A percentile compares a stretch with the other conserved stretches of the same genome.
Conservation (phyloP, 2,888 invertebrate genomes). For the Seladonia tumulorum region DNA sequence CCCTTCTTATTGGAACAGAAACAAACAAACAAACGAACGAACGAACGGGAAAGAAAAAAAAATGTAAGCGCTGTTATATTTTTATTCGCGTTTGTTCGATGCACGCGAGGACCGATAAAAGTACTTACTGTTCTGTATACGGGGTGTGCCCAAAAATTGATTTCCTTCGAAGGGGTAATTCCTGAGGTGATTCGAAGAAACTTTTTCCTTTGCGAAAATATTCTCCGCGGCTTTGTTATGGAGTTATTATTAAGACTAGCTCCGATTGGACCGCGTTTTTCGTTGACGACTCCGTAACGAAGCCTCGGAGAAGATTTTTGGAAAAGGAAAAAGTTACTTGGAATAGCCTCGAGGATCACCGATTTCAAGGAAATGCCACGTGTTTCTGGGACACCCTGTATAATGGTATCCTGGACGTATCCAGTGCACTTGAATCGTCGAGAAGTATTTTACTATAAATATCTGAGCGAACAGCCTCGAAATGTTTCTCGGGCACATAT, state of each 20-base stretch:
- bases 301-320: no score
- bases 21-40: constrained; percentile 16
- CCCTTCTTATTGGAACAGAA: constrained; percentile 60
- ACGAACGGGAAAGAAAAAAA: constrained; percentile 24
- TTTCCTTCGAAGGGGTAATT: no score
- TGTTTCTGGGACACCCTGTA: neutral
- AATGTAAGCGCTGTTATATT: constrained; percentile 52
- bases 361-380: no score
- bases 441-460: constrained; percentile 56
- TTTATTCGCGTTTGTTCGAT: constrained; percentile 65
- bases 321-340: no score
- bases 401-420: constrained; percentile 17
- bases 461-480: constrained; percentile 9
- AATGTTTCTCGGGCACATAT: constrained; percentile 31
- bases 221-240: no score
- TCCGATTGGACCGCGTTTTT: no score
- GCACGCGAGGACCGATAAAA: neutral
- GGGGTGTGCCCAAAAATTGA: neutral
- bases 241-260: no score
- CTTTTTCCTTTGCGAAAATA: no score
- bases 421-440: constrained; percentile 29
- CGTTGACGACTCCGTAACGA: no score
- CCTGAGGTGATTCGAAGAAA: no score
- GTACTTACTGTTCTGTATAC: constrained; percentile 21
- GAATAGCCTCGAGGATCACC: no score